Conservation (phyloP, 2,888 invertebrate species). For the Calliphora vomitoria region DNA sequence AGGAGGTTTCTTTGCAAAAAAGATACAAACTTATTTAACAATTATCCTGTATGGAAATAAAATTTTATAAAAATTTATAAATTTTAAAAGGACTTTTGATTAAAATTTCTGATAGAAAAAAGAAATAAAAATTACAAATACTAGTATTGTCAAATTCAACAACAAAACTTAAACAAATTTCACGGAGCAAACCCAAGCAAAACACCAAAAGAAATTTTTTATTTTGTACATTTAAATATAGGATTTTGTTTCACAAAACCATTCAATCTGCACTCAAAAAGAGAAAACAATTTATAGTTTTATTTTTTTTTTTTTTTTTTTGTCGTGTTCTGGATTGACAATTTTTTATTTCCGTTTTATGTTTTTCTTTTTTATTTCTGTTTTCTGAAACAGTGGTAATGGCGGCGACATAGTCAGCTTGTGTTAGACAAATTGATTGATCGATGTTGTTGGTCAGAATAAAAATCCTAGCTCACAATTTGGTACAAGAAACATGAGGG, state of each 20-base stretch:
- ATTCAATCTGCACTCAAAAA: neutral
- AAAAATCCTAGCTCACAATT: neutral
- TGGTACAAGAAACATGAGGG: neutral
- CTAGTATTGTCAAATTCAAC: too few relatives aligned
- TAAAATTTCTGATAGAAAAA: neutral
- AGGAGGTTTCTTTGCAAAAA: neutral
- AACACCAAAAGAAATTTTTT: neutral
- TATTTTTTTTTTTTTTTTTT: neutral
- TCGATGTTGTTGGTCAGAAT: constrained; percentile 55
- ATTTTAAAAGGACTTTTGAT: constrained; percentile 14
- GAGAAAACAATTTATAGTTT: neutral
- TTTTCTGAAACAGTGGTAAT: constrained; percentile 4
- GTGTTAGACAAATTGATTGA: constrained; percentile 68
- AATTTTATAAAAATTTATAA: neutral
- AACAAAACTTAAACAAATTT: neutral
- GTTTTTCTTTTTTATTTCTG: neutral
- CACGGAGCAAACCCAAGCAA: neutral
- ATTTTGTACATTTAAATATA: neutral
- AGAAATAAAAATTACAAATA: neutral
- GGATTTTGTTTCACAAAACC: neutral
- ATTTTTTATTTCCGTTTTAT: constrained; percentile 9
- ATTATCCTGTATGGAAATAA: neutral
- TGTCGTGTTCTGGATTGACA: neutral
- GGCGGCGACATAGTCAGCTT: constrained; percentile 28
- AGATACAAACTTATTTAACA: neutral